phyloP scores from a whole-genome alignment of 2,888 invertebrate species.

The Nycteola revayana region DNA sequence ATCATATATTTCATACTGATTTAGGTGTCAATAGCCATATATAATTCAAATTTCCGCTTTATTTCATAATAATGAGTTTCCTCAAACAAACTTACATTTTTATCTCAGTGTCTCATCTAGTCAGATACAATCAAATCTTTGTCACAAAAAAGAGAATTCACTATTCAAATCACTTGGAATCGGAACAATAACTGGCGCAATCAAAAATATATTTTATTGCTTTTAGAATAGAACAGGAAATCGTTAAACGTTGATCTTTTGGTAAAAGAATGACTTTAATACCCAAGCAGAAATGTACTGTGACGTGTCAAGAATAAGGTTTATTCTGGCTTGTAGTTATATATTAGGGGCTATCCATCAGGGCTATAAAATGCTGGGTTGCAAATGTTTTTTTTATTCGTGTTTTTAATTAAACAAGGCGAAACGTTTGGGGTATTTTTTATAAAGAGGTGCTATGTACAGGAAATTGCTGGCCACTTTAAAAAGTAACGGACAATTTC shows the following conservation, averaged over 20 bases:
- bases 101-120: too few relatives aligned
- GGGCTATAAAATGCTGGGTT: conserved; percentile 71
- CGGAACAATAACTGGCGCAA: conserved; percentile 45
- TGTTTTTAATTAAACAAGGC: conserved; percentile 78
- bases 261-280: conserved; percentile 34
- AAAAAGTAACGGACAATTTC: neutral
- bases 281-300: neutral
- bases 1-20: neutral
- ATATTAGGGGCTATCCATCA: conserved; percentile 58
- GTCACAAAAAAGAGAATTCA: too few relatives aligned
- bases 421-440: conserved; percentile 58
- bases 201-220: conserved; percentile 68
- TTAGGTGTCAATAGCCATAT: neutral
- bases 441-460: conserved; percentile 45
- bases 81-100: too few relatives aligned
- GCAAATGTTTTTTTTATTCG: conserved; percentile 73
- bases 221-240: conserved; percentile 73
- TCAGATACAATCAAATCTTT: too few relatives aligned
- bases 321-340: conserved; percentile 36
- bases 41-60: neutral
- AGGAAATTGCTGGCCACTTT: neutral
- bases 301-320: conserved; percentile 16
- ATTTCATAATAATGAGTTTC: too few relatives aligned
- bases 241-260: conserved; percentile 62
- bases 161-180: conserved; percentile 3